Base-by-base conservation (phyloP, 2,888 invertebrate species). In the Acleris cristana region DNA sequence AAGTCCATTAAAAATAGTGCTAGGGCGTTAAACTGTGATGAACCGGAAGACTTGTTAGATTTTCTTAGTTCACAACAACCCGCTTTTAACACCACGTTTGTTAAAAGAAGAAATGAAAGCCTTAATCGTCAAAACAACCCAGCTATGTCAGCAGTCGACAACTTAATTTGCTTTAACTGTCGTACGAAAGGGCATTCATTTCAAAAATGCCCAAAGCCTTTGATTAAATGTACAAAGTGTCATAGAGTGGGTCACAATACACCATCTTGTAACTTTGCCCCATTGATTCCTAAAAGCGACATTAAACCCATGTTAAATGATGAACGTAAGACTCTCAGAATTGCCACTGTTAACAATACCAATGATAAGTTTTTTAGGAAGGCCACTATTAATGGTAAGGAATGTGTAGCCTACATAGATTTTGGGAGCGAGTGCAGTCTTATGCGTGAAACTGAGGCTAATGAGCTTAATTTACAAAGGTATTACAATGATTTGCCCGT, bases 171-270 rank as follows among this genome's bases (percentile, higher is more conserved):
- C 45, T 69, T 54, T 30, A 65, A 65, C 16, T 65, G 65, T 56
- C 26, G 53, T 4, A 4, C 10, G n/a, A 51, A 34, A 19, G 64
- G 69, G 1, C 62, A 69, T 48, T 2, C 53, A 1, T 66, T 18
- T n/a, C 2, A n/a, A 0, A 63, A 64, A 4, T 69, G 69, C 34
- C 55, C 64, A 3, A 64, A 60, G 2, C 63, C 66, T 1, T 18
- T 69, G 5, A 52, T 60, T 0, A 69, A 60, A 14, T 69, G 69
- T 16, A 19, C 56, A 14, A 58, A 59, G n/a, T 69, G 69, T 45
- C 0, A 16, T 14, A 55, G 45, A 14, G 18, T 69, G 0, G 68
- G 67, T 7, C 67, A 67, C 23, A 48, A 67, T 23, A 18, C 3
- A 2, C 53, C n/a, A 1, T n/a, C 23, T 19, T 63, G 62, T 40